Conservation (phyloP, 2,113 vertebrate genomes). For the Spheniscus mendiculus region DNA sequence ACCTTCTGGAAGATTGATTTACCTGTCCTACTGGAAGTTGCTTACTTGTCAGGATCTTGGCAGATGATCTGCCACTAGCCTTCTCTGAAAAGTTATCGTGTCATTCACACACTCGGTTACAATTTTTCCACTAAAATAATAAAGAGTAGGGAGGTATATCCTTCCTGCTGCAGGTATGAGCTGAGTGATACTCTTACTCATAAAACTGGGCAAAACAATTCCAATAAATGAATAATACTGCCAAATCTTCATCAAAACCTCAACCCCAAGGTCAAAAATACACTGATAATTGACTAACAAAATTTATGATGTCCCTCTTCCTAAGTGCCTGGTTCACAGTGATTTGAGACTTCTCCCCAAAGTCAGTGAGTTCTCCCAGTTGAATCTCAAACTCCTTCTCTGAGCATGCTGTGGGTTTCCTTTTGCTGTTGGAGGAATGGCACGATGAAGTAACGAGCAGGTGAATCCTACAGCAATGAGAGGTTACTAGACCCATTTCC, state of each 20-base stretch:
- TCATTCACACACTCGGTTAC: neutral
- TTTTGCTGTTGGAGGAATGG: neutral
- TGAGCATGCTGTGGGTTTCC: neutral
- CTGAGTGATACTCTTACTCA: neutral
- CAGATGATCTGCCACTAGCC: conserved; percentile 16
- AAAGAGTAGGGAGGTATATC: neutral
- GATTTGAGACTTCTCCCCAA: neutral
- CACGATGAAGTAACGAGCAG: neutral
- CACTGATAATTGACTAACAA: neutral
- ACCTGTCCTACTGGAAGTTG: neutral
- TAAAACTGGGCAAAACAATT: neutral
- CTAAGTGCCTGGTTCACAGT: neutral
- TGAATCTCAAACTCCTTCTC: neutral
- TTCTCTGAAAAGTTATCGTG: conserved; percentile 1
- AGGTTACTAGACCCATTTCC: neutral
- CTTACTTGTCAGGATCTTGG: conserved; percentile 34
- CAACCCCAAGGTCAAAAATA: neutral
- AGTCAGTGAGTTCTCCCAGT: neutral
- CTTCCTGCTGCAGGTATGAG: neutral
- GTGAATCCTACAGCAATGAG: neutral
- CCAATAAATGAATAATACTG: neutral
- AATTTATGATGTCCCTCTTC: neutral
- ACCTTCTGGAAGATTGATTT: conserved; percentile 25
- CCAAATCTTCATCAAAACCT: neutral
- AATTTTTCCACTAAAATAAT: neutral